Evolutionary conservation across 1,140 invertebrate genomes (phyloP), one percentile per base, ranked within the genome.

Genomic region (Cotesia vestalis): DNA sequence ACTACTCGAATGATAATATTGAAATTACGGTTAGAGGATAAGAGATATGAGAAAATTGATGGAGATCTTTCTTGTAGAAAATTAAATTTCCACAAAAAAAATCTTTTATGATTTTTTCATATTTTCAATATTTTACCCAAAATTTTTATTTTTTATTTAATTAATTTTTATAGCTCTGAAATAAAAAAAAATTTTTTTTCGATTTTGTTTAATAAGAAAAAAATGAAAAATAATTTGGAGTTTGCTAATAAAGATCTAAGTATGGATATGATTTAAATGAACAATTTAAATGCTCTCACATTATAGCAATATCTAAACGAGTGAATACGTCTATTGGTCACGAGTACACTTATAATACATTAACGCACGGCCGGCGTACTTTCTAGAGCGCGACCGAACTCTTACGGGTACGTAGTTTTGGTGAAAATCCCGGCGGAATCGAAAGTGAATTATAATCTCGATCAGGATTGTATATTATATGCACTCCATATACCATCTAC

Each of bases 401-500:
- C 64, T 34, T n/a, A 51, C 53, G 66, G 53, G 63, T 53, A 52
- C 64, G 40, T 60, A 55, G 51, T 71, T 74, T 74, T 74, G 73
- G 73, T 74, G 73, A 74, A 74, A 74, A 74, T 74, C 63, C 68
- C 40, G 61, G 51, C 17, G 63, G 61, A 74, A 74, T 71, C 64
- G 73, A 74, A 74, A 74, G 69, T 74, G 69, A 74, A 74, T 74
- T 74, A 74, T 71, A 73, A 67, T 71, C 63, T 68, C 69, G 46
- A 71, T 68, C 12, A 40, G 14, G 40, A 46, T 46, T 9, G 40
- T 46, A 46, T 46, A 11, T 46, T 46, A 46, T 46, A 46, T 46
- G 11, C 6, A 4, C 27, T 51, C 8, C 51, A 14, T 11, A 34
- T 14, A 12, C 8, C 51, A 14, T 11, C n/a, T 14, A 12, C 35